phyloP scores from a whole-genome alignment of 2,113 vertebrate genomes.

The Albula goreensis region DNA sequence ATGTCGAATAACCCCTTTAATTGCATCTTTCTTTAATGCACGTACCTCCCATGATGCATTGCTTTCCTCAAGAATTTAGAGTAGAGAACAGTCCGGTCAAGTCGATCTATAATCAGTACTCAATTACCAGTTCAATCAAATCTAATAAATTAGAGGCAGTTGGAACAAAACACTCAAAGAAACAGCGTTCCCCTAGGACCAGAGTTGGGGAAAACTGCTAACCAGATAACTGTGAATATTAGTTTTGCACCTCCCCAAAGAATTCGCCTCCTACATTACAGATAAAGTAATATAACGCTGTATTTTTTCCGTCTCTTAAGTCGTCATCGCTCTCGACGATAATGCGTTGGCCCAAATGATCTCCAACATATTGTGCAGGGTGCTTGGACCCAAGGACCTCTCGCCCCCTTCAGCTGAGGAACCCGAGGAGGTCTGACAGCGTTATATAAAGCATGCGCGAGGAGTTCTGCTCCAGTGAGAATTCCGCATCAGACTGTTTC shows the following conservation, averaged over 20 bases:
- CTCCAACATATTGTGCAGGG: background rate
- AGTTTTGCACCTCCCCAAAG: background rate
- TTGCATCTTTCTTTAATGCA: background rate
- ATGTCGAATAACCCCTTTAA: background rate
- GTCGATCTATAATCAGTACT: background rate
- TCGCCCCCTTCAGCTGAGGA: background rate
- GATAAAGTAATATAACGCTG: background rate
- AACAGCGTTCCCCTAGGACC: background rate
- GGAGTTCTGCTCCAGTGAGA: background rate
- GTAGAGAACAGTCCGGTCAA: background rate
- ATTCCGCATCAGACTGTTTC: constrained; percentile 6
- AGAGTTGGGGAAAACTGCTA: background rate
- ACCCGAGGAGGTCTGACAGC: background rate
- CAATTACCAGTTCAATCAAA: background rate
- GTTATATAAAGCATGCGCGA: background rate
- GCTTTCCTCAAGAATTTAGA: background rate
- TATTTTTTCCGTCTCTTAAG: background rate
- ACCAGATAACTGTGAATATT: background rate
- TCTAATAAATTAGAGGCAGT: background rate
- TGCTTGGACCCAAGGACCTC: background rate
- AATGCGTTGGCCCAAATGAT: background rate
- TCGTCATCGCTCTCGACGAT: background rate
- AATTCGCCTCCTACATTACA: background rate
- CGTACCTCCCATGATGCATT: too few relatives aligned
- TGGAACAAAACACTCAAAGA: background rate